phyloP scores from a whole-genome alignment of 23 tunicate species.

The Ascidia mentula region DNA sequence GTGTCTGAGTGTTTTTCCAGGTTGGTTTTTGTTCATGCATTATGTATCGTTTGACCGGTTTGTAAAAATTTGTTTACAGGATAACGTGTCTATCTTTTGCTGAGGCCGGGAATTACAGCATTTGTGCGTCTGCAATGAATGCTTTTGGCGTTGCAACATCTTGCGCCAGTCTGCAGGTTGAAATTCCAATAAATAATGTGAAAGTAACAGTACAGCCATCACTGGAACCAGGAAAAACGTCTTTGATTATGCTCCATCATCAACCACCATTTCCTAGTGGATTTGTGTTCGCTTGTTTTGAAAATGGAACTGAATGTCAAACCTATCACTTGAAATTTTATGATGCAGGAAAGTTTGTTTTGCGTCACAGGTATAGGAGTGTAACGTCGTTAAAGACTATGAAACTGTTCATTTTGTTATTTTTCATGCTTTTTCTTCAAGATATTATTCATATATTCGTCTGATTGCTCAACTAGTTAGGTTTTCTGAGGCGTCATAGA shows the following conservation, averaged over 20 bases:
- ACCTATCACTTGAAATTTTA: neutral
- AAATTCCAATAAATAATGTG: neutral
- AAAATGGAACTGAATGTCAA: neutral
- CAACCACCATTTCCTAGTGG: neutral
- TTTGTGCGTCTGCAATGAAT: conserved; percentile 26
- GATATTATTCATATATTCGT: too few species aligned
- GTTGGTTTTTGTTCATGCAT: conserved; percentile 14
- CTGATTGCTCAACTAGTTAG: too few species aligned
- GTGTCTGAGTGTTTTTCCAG: conserved; percentile 41
- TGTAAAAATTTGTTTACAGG: conserved; percentile 33
- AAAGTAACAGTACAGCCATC: neutral
- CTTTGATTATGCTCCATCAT: neutral
- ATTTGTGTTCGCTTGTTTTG: neutral
- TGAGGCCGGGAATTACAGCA: conserved; percentile 28
- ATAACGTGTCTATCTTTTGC: conserved; percentile 6
- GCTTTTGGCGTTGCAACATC: conserved; percentile 13
- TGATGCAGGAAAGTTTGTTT: neutral
- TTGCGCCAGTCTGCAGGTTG: neutral
- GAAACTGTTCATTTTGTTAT: too few species aligned
- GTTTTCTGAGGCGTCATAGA: too few species aligned
- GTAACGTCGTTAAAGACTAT: too few species aligned
- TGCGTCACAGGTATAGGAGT: conserved; percentile 13
- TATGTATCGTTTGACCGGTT: too few species aligned
- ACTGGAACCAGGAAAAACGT: neutral
- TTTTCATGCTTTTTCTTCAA: too few species aligned